These are phyloP conservation scores for Panurus biarmicus DNA, from an alignment of 2,113 vertebrate genomes.

Conservation along the genomic window DNA sequence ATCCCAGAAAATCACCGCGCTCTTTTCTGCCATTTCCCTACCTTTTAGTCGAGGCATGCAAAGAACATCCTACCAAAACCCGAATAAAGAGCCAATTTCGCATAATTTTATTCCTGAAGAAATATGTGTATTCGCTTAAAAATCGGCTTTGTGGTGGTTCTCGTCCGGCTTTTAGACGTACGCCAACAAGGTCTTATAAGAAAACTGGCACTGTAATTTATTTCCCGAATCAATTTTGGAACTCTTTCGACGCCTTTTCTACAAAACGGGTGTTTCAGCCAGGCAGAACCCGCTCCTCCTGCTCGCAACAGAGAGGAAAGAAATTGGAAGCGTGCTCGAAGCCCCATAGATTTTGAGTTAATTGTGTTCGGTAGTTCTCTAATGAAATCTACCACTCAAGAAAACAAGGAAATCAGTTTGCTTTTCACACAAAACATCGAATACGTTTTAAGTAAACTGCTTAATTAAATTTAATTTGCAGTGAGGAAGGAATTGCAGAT, in stretches of 20 bases:
- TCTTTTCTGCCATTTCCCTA: not conserved
- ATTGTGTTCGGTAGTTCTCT: not conserved
- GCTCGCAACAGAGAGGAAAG: not conserved
- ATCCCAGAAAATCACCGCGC: not conserved
- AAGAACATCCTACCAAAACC: not conserved
- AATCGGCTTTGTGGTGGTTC: not conserved
- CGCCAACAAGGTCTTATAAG: not conserved
- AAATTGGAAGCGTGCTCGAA: not conserved
- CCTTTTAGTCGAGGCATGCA: not conserved
- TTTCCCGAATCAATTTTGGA: not conserved
- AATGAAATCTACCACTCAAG: not conserved
- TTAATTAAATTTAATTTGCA: slow-evolving; percentile 59
- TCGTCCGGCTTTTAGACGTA: not conserved
- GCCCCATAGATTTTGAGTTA: not conserved
- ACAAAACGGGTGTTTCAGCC: not conserved
- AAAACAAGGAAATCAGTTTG: slow-evolving; percentile 43
- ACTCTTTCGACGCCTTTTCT: not conserved
- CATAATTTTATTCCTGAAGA: not conserved
- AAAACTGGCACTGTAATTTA: not conserved
- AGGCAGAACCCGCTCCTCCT: not conserved
- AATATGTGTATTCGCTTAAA: not conserved
- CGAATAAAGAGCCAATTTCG: not conserved
- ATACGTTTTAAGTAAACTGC: slow-evolving; percentile 42
- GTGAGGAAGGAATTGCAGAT: slow-evolving; percentile 39
- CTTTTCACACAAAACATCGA: slow-evolving; percentile 56